Percentiles rank a stretch among this genome's conserved stretches.
phyloP scores from a whole-genome alignment of 2,113 vertebrate species.

The Hippocampus mohnikei region DNA sequence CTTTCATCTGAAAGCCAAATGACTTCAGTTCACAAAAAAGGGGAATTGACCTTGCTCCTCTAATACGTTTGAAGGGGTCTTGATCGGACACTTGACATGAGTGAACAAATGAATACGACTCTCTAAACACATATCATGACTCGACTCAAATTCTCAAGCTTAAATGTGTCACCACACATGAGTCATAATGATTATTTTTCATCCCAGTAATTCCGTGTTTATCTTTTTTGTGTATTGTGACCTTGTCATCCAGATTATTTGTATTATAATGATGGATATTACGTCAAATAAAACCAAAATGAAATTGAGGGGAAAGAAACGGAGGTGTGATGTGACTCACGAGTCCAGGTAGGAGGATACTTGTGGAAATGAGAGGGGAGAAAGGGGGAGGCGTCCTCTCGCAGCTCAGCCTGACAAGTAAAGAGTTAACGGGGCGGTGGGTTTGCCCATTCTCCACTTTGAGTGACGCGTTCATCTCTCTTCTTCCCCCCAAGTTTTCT shows the following conservation, averaged over 20 bases:
- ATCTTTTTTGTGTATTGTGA: neutral
- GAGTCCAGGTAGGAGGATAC: neutral
- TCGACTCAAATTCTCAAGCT: neutral
- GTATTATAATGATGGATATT: neutral
- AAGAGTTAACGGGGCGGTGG: conserved; percentile 77
- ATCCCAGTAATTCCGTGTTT: neutral
- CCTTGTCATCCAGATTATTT: neutral
- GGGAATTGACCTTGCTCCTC: too few relatives aligned
- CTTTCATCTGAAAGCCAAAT: too few relatives aligned
- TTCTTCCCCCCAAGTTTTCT: conserved; percentile 84
- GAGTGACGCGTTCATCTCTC: conserved; percentile 85
- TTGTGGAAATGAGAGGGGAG: conserved; percentile 23
- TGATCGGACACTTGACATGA: too few relatives aligned
- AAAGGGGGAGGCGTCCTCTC: conserved; percentile 8
- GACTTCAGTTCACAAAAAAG: too few relatives aligned
- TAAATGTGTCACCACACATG: neutral
- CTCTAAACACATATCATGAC: too few relatives aligned
- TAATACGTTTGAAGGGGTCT: too few relatives aligned
- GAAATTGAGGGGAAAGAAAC: neutral
- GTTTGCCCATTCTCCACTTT: conserved; percentile 75
- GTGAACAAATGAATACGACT: too few relatives aligned
- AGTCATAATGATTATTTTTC: conserved; percentile 3
- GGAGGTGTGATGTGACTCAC: neutral
- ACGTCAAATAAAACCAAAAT: neutral
- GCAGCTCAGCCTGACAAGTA: conserved; percentile 44